phyloP scores from a whole-genome alignment of 2,113 vertebrate genomes.

The Cichladusa arquata region DNA sequence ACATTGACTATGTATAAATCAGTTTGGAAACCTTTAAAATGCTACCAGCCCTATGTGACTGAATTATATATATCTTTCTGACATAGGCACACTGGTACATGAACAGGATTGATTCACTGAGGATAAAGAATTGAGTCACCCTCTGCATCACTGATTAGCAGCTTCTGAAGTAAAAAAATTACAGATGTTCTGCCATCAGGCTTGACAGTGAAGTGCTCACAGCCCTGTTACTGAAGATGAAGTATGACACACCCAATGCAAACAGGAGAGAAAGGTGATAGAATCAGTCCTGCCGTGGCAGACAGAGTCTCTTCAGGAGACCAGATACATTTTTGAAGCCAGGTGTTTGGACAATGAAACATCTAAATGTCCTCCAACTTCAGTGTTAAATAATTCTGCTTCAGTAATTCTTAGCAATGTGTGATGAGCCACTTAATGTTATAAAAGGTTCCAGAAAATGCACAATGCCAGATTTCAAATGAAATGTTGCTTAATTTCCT shows the following conservation, averaged over 20 bases:
- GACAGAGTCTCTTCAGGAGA: not conserved
- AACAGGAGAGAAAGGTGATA: not conserved
- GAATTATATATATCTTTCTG: not conserved
- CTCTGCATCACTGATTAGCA: not conserved
- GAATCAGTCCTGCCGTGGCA: not conserved
- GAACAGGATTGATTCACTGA: not conserved
- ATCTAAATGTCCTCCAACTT: not conserved
- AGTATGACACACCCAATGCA: not conserved
- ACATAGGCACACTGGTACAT: not conserved
- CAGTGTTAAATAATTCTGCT: not conserved
- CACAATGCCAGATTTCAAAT: not conserved
- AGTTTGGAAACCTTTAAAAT: not conserved
- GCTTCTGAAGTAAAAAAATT: not conserved
- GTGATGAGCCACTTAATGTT: not conserved
- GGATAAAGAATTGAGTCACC: conserved; percentile 35
- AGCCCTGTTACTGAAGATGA: not conserved
- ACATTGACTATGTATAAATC: not conserved
- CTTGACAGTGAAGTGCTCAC: not conserved
- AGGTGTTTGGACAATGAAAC: not conserved
- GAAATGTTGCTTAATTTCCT: not conserved
- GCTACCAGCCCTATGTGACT: not conserved
- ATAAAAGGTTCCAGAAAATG: not conserved
- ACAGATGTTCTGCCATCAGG: not conserved
- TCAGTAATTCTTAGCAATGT: not conserved
- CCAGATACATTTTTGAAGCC: not conserved